phyloP scores from a whole-genome alignment of 1,140 invertebrate genomes.

The Scaptomyza montana region DNA sequence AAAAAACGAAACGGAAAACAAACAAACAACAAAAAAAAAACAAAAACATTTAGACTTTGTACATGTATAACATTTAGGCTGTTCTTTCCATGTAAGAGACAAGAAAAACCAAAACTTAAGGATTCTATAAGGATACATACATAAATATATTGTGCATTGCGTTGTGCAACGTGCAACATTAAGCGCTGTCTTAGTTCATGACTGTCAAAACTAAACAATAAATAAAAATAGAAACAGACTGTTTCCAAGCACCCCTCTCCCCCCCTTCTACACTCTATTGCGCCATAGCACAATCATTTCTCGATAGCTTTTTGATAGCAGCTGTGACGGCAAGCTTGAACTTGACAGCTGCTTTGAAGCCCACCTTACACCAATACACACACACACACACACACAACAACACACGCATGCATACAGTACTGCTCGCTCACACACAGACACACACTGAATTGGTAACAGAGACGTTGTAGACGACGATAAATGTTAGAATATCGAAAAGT shows the following conservation, averaged over 20 bases:
- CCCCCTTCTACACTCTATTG: not conserved
- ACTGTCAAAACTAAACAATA: not conserved
- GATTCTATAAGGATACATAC: conserved; percentile 22
- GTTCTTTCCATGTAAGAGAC: conserved; percentile 65
- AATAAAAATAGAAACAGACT: no score
- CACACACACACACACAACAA: not conserved
- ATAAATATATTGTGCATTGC: not conserved
- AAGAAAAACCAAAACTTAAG: conserved; percentile 38
- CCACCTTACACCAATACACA: conserved; percentile 65
- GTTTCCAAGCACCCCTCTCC: not conserved
- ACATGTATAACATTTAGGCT: conserved; percentile 80
- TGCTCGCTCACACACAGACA: conserved; percentile 19
- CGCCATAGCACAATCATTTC: conserved; percentile 42
- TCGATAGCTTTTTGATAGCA: conserved; percentile 47
- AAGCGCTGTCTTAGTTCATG: conserved; percentile 11
- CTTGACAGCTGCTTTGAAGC: conserved; percentile 67
- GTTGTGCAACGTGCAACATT: conserved; percentile 3
- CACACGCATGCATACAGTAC: conserved; percentile 34
- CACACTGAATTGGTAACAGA: conserved; percentile 14
- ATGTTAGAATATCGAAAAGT: conserved; percentile 27
- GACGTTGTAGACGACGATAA: conserved; percentile 9
- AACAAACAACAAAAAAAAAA: conserved; percentile 26
- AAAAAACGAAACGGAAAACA: conserved; percentile 49
- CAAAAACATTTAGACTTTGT: conserved; percentile 70
- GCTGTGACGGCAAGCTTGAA: conserved; percentile 45